These are phyloP conservation scores for Entomyzon cyanotis DNA, from an alignment of 2,113 vertebrate genomes.

Conservation along the genomic window DNA sequence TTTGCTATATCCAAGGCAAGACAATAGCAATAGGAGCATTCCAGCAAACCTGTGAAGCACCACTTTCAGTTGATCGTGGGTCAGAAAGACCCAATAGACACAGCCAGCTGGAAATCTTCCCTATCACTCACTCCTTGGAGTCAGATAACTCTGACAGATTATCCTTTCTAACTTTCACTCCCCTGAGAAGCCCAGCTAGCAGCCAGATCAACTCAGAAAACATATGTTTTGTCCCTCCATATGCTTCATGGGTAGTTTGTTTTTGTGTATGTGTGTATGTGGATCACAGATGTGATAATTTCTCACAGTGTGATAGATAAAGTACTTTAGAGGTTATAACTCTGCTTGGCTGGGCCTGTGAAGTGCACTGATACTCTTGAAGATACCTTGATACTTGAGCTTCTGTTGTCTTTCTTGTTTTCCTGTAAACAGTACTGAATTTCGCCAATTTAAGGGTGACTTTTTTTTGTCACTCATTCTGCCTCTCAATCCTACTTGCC, in stretches of 20 bases:
- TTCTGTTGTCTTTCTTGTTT: neutral
- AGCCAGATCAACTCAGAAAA: neutral
- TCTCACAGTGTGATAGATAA: neutral
- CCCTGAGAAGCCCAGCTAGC: neutral
- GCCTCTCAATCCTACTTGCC: neutral
- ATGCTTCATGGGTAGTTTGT: neutral
- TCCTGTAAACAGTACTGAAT: neutral
- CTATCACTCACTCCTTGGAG: neutral
- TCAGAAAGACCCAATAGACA: neutral
- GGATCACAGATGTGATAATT: neutral
- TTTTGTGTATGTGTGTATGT: neutral
- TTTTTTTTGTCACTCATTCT: neutral
- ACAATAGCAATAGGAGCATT: neutral
- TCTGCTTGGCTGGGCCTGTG: neutral
- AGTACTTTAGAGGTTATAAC: neutral
- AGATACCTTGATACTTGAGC: neutral
- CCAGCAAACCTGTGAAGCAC: neutral
- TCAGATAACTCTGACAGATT: constrained; percentile 1
- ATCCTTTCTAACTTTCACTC: neutral
- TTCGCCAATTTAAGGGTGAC: neutral
- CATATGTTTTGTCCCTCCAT: neutral
- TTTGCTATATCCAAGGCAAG: neutral
- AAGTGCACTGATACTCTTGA: neutral
- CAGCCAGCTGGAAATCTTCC: constrained; percentile 12
- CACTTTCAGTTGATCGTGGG: neutral